A percentile compares a stretch with the other conserved stretches of the same genome.
Conservation (phyloP, 2,113 vertebrate genomes). For the Leptosomus discolor region DNA sequence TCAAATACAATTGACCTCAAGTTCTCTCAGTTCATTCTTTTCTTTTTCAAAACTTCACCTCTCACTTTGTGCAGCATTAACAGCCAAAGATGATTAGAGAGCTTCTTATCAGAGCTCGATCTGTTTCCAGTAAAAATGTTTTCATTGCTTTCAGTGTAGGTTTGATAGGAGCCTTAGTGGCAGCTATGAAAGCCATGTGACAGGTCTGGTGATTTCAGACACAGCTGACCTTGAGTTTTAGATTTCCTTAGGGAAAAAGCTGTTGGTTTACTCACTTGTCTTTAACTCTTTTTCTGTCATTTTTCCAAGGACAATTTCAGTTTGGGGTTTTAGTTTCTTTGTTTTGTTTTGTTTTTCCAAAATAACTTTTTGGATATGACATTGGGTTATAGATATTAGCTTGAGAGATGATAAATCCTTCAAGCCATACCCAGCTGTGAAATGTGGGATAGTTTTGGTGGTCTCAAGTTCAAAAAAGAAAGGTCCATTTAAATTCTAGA, state of each 20-base stretch:
- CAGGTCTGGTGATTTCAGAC: background rate
- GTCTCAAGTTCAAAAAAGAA: background rate
- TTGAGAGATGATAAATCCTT: background rate
- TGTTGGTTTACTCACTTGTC: background rate
- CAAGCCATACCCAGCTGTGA: background rate
- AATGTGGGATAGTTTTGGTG: background rate
- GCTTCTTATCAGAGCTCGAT: background rate
- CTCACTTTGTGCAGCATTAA: background rate
- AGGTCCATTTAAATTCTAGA: background rate
- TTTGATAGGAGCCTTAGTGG: background rate
- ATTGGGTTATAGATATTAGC: background rate
- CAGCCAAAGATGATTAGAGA: background rate
- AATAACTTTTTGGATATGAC: background rate
- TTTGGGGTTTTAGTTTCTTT: rapidly evolving
- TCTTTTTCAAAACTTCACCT: background rate
- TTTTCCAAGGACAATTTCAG: background rate
- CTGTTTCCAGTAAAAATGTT: conserved; percentile 20
- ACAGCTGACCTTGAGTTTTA: conserved; percentile 27
- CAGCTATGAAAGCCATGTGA: background rate
- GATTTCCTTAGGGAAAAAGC: conserved; percentile 1
- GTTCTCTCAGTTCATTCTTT: background rate
- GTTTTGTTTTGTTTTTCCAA: background rate
- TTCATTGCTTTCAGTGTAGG: background rate
- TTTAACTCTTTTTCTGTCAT: background rate
- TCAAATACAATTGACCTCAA: background rate